phyloP scores from a whole-genome alignment of 2,113 vertebrate genomes.

The Poecilia latipinna region DNA sequence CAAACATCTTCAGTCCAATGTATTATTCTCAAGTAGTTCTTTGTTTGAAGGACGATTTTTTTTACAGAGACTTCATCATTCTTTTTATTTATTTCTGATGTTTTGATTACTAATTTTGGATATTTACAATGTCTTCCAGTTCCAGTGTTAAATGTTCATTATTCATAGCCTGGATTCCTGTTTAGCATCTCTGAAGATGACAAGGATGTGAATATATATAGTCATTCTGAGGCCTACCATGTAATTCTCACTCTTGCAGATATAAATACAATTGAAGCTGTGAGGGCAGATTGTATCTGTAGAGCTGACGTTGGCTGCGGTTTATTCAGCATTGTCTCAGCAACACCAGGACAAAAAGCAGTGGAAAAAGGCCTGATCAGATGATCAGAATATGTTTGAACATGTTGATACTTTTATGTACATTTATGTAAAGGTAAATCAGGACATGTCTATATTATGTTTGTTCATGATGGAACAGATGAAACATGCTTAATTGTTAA shows the following conservation, averaged over 20 bases:
- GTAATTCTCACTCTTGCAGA: neutral
- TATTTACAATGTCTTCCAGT: no score
- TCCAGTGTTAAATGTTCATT: no score
- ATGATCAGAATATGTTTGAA: neutral
- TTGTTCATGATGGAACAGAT: neutral
- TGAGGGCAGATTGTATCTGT: neutral
- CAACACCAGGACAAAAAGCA: neutral
- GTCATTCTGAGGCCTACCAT: neutral
- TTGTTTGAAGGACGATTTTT: no score
- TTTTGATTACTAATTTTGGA: no score
- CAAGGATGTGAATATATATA: neutral
- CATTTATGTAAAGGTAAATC: no score
- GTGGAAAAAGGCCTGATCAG: neutral
- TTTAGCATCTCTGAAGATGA: neutral
- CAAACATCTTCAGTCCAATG: no score
- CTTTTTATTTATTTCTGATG: no score
- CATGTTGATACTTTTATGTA: no score
- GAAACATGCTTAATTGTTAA: neutral
- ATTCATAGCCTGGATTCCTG: no score
- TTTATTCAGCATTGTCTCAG: no score
- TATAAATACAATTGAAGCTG: neutral
- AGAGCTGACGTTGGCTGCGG: neutral
- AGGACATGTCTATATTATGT: neutral
- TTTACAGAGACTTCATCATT: no score
- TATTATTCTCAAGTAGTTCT: no score